A percentile compares a stretch with the other conserved stretches of the same genome.
Evolutionary conservation across 2,888 invertebrate species (phyloP).

Genomic region (Baccha elongata): DNA sequence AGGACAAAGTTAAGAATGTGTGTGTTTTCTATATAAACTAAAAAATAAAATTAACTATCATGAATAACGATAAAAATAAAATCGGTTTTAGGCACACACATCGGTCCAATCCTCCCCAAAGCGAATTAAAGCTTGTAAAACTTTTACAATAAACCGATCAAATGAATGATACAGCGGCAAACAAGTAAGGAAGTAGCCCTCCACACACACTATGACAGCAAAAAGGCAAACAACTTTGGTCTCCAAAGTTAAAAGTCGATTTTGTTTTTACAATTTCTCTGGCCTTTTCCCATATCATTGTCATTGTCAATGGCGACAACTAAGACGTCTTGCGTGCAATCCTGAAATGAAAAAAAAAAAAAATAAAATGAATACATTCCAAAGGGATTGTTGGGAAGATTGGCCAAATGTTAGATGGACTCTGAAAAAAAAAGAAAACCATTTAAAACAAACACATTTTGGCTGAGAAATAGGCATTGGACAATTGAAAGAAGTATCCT

Average conservation of each 20-base stretch:
- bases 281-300: constrained; percentile 49
- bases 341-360: constrained; percentile 19
- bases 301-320: constrained; percentile 38
- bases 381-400: constrained; percentile 43
- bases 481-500: constrained; percentile 47
- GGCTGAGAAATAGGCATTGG: constrained; percentile 28
- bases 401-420: constrained; percentile 37
- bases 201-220: background rate
- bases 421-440: constrained; percentile 27
- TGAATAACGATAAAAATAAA: constrained; percentile 61
- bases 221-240: constrained; percentile 2
- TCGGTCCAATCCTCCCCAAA: background rate
- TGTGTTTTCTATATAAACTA: constrained; percentile 43
- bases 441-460: constrained; percentile 49
- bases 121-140: constrained; percentile 58
- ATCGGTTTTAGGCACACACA: constrained; percentile 45
- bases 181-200: constrained; percentile 11
- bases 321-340: constrained; percentile 49
- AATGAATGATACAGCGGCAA: constrained; percentile 52
- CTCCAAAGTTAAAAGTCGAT: constrained; percentile 62
- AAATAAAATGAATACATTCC: constrained; percentile 60
- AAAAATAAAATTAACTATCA: constrained; percentile 69
- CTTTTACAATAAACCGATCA: constrained; percentile 71
- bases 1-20: constrained; percentile 5
- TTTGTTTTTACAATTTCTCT: constrained; percentile 54